Evolutionary conservation across 2,113 vertebrate genomes (phyloP).

Genomic region (Semicossyphus pulcher): DNA sequence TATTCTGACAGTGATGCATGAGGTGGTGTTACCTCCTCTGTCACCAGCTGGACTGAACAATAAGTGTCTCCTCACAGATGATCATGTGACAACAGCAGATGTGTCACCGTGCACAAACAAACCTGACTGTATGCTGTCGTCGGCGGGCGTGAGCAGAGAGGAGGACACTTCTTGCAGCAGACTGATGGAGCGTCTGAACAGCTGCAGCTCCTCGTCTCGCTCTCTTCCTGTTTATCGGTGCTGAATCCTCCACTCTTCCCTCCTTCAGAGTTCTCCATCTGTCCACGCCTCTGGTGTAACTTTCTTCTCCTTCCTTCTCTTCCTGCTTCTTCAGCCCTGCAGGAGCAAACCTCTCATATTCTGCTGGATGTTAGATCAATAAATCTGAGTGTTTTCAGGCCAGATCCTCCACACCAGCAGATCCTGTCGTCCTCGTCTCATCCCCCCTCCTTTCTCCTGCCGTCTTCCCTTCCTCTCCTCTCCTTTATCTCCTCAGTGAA

Average conservation of each 20-base stretch:
- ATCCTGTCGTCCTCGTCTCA: background rate
- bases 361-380: conserved; percentile 43
- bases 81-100: background rate
- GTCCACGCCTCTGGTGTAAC: background rate
- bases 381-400: background rate
- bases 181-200: background rate
- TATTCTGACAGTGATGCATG: background rate
- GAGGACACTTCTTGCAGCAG: background rate
- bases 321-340: conserved; percentile 33
- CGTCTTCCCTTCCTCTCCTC: background rate
- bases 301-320: conserved; percentile 17
- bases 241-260: background rate
- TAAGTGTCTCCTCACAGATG: background rate
- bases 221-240: background rate
- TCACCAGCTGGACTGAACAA: background rate
- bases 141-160: background rate
- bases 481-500: background rate
- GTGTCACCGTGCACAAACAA: background rate
- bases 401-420: conserved; percentile 1
- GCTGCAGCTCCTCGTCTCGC: background rate
- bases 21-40: background rate
- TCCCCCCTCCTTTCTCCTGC: background rate
- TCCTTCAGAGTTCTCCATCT: background rate
- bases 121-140: background rate
- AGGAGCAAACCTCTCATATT: conserved; percentile 30